Percentiles rank a stretch among this genome's conserved stretches.
phyloP scores from a whole-genome alignment of 2,113 vertebrate genomes.

The Miniopterus natalensis region DNA sequence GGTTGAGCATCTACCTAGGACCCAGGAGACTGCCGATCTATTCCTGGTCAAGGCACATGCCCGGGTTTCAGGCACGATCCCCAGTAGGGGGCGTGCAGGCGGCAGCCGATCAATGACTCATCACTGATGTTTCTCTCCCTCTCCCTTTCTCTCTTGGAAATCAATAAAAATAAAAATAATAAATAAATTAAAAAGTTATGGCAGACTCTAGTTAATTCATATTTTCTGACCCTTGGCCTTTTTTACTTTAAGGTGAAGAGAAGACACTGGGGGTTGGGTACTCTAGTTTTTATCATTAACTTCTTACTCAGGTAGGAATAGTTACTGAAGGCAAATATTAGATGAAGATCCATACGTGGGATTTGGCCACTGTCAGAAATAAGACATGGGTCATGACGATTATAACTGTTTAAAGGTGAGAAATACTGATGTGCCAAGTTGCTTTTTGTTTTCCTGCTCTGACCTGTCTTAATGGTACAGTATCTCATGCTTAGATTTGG shows the following conservation, averaged over 20 bases:
- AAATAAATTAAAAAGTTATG: background rate
- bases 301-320: background rate
- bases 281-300: background rate
- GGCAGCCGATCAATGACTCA: too few relatives aligned
- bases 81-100: too few relatives aligned
- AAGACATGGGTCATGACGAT: background rate
- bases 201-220: conserved; percentile 9
- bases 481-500: conserved; percentile 16
- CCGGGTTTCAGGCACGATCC: too few relatives aligned
- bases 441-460: background rate
- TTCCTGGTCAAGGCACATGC: too few relatives aligned
- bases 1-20: too few relatives aligned
- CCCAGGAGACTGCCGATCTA: too few relatives aligned
- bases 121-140: too few relatives aligned
- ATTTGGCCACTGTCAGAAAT: background rate
- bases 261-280: background rate
- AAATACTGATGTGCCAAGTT: background rate
- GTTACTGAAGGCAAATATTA: background rate
- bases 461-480: background rate
- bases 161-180: too few relatives aligned
- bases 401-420: background rate
- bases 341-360: background rate
- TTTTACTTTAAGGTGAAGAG: background rate
- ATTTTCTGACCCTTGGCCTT: background rate
- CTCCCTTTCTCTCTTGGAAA: too few relatives aligned